Conservation (phyloP, 1,140 invertebrate species). For the Drosophila burlai region DNA sequence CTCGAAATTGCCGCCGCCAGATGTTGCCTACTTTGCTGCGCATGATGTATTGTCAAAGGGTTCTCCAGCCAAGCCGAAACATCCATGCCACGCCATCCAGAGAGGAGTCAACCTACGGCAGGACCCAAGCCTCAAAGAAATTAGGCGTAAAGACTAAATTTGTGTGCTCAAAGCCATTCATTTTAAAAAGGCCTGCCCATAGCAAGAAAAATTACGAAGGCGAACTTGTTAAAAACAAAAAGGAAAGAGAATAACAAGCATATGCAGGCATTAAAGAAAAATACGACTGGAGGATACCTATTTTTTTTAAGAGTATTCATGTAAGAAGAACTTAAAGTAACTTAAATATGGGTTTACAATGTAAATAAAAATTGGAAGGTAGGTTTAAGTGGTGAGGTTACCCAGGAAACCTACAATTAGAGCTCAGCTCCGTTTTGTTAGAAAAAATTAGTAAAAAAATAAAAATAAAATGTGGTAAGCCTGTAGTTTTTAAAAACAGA, state of each 20-base stretch:
- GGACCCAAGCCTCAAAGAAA: slow-evolving; percentile 53
- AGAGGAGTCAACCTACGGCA: neutral
- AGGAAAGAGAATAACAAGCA: slow-evolving; percentile 9
- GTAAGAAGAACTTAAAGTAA: too few relatives aligned
- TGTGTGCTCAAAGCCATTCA: slow-evolving; percentile 69
- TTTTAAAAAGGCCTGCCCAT: slow-evolving; percentile 72
- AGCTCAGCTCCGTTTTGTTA: too few relatives aligned
- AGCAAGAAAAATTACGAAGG: slow-evolving; percentile 65
- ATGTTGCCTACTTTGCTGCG: slow-evolving; percentile 75
- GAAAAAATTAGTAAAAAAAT: too few relatives aligned
- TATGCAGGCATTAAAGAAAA: neutral
- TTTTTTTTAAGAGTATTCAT: too few relatives aligned
- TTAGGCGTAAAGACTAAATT: slow-evolving; percentile 83
- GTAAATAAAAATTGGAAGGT: neutral
- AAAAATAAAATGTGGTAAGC: too few relatives aligned
- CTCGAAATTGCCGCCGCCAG: slow-evolving; percentile 73
- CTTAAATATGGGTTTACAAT: neutral
- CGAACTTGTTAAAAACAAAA: slow-evolving; percentile 48
- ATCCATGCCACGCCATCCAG: neutral
- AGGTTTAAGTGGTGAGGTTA: too few relatives aligned
- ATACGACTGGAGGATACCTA: neutral
- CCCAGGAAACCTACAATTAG: too few relatives aligned
- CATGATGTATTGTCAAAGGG: slow-evolving; percentile 76
- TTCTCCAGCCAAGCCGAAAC: slow-evolving; percentile 8
- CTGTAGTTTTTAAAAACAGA: neutral